Base-by-base conservation (phyloP, 2,797 vertebrate genomes). In the Gymnodraco acuticeps region DNA sequence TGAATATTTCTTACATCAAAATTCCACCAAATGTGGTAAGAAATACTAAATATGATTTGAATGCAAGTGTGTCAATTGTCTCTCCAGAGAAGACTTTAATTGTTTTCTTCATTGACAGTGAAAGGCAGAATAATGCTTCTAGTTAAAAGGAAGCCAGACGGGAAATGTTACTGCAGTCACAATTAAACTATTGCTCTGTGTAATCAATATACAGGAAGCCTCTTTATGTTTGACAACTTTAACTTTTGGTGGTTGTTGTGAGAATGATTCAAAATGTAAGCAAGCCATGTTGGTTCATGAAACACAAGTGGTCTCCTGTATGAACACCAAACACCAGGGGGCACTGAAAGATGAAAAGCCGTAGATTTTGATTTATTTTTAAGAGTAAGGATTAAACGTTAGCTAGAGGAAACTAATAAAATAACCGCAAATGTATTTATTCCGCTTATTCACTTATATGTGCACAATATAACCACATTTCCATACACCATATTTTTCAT, bases 131-230 rank as follows among this genome's bases (percentile, higher is more conserved):
- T 23, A 27, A 7, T 3, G 5, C 9, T 42, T 23, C 14, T n/a
- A 1, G n/a, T 45, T 20, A 11, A 10, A 48, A 6, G 31, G 45
- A 45, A 45, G 10, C 47, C 12, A 66, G 11, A 52, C 64, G 54
- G 56, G 60, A 76, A 59, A 52, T 59, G 50, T 38, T 11, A 10
- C 14, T 51, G 6, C 11, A 58, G 45, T 63, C 20, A 63, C 13
- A 42, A 16, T 33, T 13, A 12, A 8, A 11, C 6, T 5, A 20
- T 19, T 10, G 17, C 15, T 5, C 3, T 50, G 2, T 50, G 27
- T 10, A 10, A 7, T 31, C 20, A 8, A 42, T 45, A 17, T 41
- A 19, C 8, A 45, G 52, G 8, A 33, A 3, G 42, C 16, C 48
- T 23, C 2, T 51, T 16, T 3, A 41, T 11, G 12, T 33, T 56